Evolutionary conservation across 2,113 vertebrate genomes (phyloP), one percentile per base, ranked within the genome.

Genomic region (Microtus oregoni): DNA sequence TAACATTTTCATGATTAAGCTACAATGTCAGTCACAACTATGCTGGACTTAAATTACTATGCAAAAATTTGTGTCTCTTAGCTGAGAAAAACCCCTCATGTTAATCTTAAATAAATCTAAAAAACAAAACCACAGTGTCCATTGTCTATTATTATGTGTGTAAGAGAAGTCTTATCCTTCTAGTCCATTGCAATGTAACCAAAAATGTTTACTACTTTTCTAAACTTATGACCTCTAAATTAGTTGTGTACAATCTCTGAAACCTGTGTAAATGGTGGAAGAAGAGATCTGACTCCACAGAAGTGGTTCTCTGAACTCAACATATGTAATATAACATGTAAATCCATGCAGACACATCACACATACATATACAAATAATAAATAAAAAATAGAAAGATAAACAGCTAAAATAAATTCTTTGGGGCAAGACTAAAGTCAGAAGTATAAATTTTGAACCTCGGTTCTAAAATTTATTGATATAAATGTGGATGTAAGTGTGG

Each of bases 11-110:
- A 73, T 26, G 78, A 68, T 24, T 85, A 77, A 61, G 68, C 7
- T 77, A 44, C 77, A 82, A 81, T 91, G 73, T 85, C 65, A 65
- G 72, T 72, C 58, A 90, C 72, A 86, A 77, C 86, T 97, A 91
- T 78, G 88, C 72, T 17, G 77, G 75, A 1, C 35, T 79, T 65
- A 77, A 93, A 72, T n/a, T 96, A 89, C 86, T 55, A 61, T 81
- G 75, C 3, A 92, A 90, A 83, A 94, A 82, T 55, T 22, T 7
- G 19, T 7, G 12, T 2, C 1, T 52, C 82, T 67, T 82, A 95
- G 79, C 50, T 87, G 50, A 58, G 76, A 44, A 10, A 22, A 89
- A 28, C 5, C 19, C 5, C 1, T 8, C 52, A 2, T 88, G 89
- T 1, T 85, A 73, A 72, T 55, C 35, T 1, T 52, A 7, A 90